Evolutionary conservation across 2,797 vertebrate genomes (phyloP), one percentile per base, ranked within the genome.

Genomic region (Pseudomugil gertrudae): DNA sequence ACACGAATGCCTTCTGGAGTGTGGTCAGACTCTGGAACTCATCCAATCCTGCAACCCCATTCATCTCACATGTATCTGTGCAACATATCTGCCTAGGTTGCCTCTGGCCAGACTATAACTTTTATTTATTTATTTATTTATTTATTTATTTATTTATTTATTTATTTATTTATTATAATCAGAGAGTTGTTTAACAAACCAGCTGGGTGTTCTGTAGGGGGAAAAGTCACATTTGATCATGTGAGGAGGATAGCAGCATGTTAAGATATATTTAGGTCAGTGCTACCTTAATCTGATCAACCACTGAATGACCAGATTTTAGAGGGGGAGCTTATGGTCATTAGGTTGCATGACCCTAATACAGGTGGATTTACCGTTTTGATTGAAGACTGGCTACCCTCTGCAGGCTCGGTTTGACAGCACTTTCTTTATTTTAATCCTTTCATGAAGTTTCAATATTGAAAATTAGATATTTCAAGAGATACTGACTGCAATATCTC

Each of bases 181-280:
- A 75, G 71, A 82, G 66, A 40, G 38, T 79, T 79, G 69, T 85
- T 84, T 61, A 76, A 75, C 69, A 51, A 87, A 85, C 86, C 84
- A 90, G 79, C 85, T 90, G 85, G 63, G 47, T 74, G 64, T 62
- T 84, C 61, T 47, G 66, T 45, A 56, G n/a, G n/a, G n/a, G 62
- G 29, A 29, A 29, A 29, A 26, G 57, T 65, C 17, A 19, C 72
- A 78, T 81, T 84, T 80, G 60, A 85, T 88, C 74, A 83, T 70
- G 50, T 32, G 27, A 63, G 66, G 61, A 66, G 73, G 71, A 82
- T 86, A 72, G 72, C 19, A n/a, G 63, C 66, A 77, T 79, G 62
- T 74, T 72, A 70, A 79, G 72, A 74, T 90, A 63, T 87, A 89
- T 92, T 90, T 81, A 82, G 90, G 87, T 91, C 80, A 90, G 75